Evolutionary conservation across 2,888 invertebrate genomes (phyloP), one percentile per base, ranked within the genome.

Genomic region (Pelosia muscerda): DNA sequence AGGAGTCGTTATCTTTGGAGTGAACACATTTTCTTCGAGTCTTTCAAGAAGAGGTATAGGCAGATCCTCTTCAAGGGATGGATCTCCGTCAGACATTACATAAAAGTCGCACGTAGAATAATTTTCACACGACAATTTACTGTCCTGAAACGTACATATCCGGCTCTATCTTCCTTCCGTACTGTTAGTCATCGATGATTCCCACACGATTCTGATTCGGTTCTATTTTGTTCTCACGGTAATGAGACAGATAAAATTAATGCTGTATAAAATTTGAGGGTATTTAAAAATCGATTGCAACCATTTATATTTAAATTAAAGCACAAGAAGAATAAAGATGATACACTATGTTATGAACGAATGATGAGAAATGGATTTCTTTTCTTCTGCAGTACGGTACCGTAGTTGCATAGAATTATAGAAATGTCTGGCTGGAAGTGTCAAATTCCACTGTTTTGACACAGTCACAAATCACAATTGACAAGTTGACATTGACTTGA

Each of bases 41-140:
- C 83, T 88, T 62, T 88, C 89, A 31, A 94, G 81, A 73, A 95
- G 84, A 70, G 94, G 92, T 79, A 90, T 90, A 26, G 95, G 95
- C 67, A 92, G 84, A 77, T 93, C 94, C 84, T 95, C 95, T 85
- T 95, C 95, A 60, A 95, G 89, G 68, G 95, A 95, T 81, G 95
- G 95, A 77, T 93, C 93, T 59, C 95, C 95, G 92, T 95, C 95
- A 83, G 95, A 95, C 95, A 95, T 95, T 84, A 93, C 94, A 91
- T 86, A 86, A 72, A 81, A 78, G 42, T 78, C 63, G 68, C 65
- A 58, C 72, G 60, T 57, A 38, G 61, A 75, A 62, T 70, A 66
- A 68, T 65, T 67, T 64, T 62, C 68, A 76, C 81, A 75, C 72
- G 63, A 70, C 72, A 72, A 70, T 59, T 69, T 13, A 74, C 54